A percentile compares a stretch with the other conserved stretches of the same genome.
phyloP scores from a whole-genome alignment of 1,140 invertebrate genomes.

The Brachionus paranguensis region DNA sequence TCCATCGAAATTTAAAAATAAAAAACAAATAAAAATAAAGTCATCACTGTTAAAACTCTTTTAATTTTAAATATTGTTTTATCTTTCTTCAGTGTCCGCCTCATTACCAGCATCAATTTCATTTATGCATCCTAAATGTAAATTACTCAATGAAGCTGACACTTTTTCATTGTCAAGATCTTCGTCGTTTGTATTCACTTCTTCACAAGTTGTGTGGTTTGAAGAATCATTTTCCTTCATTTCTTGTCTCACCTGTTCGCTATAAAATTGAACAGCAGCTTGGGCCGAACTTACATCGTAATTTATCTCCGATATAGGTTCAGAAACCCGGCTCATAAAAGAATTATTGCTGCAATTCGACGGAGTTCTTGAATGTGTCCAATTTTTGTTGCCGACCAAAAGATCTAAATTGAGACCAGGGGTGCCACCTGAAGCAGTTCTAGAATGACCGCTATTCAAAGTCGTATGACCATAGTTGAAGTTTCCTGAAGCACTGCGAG shows the following conservation, averaged over 20 bases:
- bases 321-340: constrained; percentile 18
- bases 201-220: background rate
- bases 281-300: background rate
- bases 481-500: constrained; percentile 9
- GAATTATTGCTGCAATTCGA: constrained; percentile 38
- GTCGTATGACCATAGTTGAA: constrained; percentile 35
- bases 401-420: background rate
- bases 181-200: background rate
- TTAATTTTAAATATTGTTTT: background rate
- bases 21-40: background rate
- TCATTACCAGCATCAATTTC: constrained; percentile 36
- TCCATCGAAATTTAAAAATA: background rate
- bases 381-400: constrained; percentile 8
- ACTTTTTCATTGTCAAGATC: background rate
- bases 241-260: constrained; percentile 37
- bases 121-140: constrained; percentile 37
- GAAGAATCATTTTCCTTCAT: background rate
- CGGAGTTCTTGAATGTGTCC: constrained; percentile 38
- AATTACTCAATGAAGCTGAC: constrained; percentile 19
- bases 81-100: constrained; percentile 8
- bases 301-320: constrained; percentile 2
- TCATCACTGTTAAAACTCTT: background rate
- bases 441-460: background rate
- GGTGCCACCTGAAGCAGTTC: background rate
- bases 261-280: constrained; percentile 19